These are phyloP conservation scores for Astreopora myriophthalma DNA, from an alignment of 64 coral and sea anemone species.

Conservation along the genomic window DNA sequence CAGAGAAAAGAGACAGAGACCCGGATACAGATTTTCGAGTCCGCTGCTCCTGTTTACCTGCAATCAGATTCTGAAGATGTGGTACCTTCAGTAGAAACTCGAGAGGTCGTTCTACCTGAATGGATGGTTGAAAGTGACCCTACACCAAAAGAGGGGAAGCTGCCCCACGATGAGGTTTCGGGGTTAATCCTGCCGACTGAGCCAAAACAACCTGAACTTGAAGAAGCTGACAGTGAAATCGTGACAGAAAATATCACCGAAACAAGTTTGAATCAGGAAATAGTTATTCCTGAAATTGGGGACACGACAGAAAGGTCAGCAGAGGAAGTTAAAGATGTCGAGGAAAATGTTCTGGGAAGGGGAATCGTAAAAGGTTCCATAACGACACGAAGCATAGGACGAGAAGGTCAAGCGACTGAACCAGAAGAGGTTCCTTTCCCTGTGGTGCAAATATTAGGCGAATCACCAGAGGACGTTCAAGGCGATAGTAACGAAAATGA, in stretches of 20 bases:
- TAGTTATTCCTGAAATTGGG: conserved; percentile 2
- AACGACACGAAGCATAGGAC: conserved; percentile 32
- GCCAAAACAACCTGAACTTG: not conserved
- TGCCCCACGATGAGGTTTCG: not conserved
- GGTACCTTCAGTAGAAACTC: not conserved
- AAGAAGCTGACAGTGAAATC: not conserved
- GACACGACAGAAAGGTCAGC: not conserved
- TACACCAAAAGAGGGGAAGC: not conserved
- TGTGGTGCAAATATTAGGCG: not conserved
- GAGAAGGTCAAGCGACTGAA: not conserved
- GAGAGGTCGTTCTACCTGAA: conserved; percentile 2
- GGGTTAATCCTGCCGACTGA: not conserved
- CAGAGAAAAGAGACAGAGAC: not conserved
- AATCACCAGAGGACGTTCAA: conserved; percentile 45
- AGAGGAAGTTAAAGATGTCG: conserved; percentile 31
- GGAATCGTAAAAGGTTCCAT: conserved; percentile 33
- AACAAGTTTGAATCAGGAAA: conserved; percentile 1
- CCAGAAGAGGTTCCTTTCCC: not conserved
- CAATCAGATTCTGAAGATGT: not conserved
- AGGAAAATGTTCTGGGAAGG: conserved; percentile 61
- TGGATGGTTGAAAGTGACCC: conserved; percentile 12
- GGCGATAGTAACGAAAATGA: conserved; percentile 80
- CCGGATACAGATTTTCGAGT: not conserved
- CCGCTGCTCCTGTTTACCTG: not conserved
- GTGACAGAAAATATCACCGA: not conserved